Evolutionary conservation across 2,113 vertebrate species (phyloP).

Genomic region (Cryptotis parvus): DNA sequence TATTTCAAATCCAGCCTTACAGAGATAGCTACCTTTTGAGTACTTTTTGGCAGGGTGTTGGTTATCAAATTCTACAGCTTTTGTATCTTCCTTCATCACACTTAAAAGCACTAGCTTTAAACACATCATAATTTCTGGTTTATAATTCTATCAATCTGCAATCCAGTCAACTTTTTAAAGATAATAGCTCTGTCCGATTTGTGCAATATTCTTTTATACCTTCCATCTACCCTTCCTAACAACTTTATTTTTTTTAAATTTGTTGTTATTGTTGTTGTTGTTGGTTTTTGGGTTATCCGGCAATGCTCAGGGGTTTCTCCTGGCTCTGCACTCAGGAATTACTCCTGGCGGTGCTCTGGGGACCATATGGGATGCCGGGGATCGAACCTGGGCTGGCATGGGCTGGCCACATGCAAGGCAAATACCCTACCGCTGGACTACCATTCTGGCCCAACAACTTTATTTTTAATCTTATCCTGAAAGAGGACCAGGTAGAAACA

Average conservation of each 20-base stretch:
- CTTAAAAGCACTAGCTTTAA: not conserved
- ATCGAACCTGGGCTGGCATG: no score
- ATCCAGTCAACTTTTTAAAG: not conserved
- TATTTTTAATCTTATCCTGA: not conserved
- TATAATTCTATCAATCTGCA: not conserved
- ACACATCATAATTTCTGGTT: not conserved
- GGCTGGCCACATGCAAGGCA: no score
- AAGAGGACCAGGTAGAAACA: not conserved
- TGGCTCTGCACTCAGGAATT: no score
- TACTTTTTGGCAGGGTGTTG: not conserved
- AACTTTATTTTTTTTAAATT: constrained; percentile 43
- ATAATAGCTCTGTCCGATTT: not conserved
- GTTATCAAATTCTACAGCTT: not conserved
- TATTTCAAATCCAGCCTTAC: not conserved
- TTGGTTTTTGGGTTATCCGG: no score
- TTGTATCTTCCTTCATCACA: not conserved
- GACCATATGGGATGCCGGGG: no score
- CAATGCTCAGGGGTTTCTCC: no score
- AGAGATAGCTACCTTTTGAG: not conserved
- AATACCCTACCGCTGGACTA: no score
- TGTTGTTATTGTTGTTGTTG: no score
- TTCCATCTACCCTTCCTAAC: not conserved
- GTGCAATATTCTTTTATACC: not conserved
- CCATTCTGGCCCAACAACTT: no score
- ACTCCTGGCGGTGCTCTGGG: no score